These are phyloP conservation scores for Nasonia vitripennis DNA, from an alignment of 1,140 invertebrate genomes.

Conservation along the genomic window DNA sequence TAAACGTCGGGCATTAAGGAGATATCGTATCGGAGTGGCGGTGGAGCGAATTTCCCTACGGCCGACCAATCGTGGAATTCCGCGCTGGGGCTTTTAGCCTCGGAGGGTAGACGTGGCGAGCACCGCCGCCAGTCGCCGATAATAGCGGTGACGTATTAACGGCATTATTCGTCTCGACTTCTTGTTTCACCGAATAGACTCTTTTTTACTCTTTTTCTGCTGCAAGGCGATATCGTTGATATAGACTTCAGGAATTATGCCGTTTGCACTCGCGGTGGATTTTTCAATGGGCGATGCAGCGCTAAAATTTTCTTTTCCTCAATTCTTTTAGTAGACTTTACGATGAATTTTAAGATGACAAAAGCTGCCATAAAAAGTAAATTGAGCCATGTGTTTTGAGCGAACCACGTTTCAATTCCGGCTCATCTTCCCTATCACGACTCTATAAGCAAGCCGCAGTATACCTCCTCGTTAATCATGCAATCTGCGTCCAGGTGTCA, in stretches of 20 bases:
- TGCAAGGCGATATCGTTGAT: neutral
- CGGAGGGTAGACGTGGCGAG: neutral
- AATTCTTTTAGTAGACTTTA: too few relatives aligned
- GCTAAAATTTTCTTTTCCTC: too few relatives aligned
- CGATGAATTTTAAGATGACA: neutral
- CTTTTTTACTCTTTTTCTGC: neutral
- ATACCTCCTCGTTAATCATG: constrained; percentile 36
- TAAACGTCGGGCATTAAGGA: constrained; percentile 58
- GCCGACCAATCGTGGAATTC: constrained; percentile 45
- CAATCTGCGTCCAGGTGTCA: constrained; percentile 29
- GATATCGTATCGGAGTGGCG: constrained; percentile 56
- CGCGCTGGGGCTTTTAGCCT: constrained; percentile 13
- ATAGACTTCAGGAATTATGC: neutral
- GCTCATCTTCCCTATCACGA: neutral
- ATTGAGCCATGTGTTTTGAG: constrained; percentile 23
- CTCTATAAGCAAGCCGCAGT: constrained; percentile 17
- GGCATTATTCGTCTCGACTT: constrained; percentile 43
- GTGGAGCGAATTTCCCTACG: constrained; percentile 58
- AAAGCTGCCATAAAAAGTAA: neutral
- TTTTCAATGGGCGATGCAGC: neutral
- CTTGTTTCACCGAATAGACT: constrained; percentile 13
- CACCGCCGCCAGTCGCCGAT: constrained; percentile 13
- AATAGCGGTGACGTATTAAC: constrained; percentile 44
- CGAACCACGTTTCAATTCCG: constrained; percentile 17
- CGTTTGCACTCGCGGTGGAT: neutral